Conservation (phyloP, 2,113 vertebrate species). For the Oostethus manadensis region DNA sequence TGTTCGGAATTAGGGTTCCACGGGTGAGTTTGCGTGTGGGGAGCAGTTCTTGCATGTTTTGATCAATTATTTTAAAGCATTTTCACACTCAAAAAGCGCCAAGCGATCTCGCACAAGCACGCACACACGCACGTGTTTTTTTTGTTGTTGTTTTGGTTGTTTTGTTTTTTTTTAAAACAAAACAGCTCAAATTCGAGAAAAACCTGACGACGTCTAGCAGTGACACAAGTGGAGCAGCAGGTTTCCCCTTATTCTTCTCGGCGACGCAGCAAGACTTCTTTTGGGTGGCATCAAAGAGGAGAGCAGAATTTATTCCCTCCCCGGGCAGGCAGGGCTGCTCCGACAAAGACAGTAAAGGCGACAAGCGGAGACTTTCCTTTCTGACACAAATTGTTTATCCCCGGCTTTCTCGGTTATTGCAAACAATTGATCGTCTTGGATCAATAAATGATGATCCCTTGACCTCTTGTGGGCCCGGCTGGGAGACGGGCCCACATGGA, state of each 20-base stretch:
- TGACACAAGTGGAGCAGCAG: neutral
- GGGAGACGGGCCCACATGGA: conserved; percentile 70
- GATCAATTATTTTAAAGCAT: no score
- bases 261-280: neutral
- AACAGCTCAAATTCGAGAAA: no score
- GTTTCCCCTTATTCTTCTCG: no score
- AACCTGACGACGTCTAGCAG: no score
- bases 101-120: no score
- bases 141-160: no score
- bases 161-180: no score
- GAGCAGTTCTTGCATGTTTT: neutral
- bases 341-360: neutral
- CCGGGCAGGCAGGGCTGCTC: conserved; percentile 22
- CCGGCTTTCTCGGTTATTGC: conserved; percentile 77
- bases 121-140: no score
- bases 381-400: conserved; percentile 70
- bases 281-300: conserved; percentile 47
- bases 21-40: no score
- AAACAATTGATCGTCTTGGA: conserved; percentile 84
- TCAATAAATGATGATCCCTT: conserved; percentile 97
- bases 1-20: no score
- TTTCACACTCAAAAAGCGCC: no score
- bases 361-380: conserved; percentile 30
- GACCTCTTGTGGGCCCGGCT: conserved; percentile 88
- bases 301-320: conserved; percentile 36